Conservation (phyloP, 2,888 invertebrate species). For the Unio delphinus region DNA sequence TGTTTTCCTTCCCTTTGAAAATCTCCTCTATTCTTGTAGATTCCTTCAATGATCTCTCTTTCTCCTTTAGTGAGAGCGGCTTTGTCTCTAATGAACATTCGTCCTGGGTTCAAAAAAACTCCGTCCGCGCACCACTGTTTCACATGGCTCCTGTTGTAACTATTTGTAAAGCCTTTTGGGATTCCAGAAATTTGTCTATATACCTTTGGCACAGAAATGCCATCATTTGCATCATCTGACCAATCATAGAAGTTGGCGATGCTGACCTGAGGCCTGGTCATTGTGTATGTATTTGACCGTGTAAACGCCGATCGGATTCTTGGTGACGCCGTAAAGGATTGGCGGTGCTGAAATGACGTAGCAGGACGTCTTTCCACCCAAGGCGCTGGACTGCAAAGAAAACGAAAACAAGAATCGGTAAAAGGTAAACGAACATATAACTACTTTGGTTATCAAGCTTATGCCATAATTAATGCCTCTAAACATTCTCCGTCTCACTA, state of each 20-base stretch:
- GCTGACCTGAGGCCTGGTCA: constrained; percentile 47
- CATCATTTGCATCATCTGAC: constrained; percentile 37
- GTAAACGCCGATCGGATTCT: constrained; percentile 39
- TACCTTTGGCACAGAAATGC: constrained; percentile 44
- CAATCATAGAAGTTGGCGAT: constrained; percentile 59
- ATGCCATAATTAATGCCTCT: too few species aligned
- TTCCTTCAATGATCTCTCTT: constrained; percentile 60
- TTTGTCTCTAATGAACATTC: constrained; percentile 59
- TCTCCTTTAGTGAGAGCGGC: constrained; percentile 61
- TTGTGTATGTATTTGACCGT: constrained; percentile 31
- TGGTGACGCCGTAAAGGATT: constrained; percentile 45
- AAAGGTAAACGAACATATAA: too few species aligned
- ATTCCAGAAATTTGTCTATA: constrained; percentile 50
- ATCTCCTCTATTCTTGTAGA: constrained; percentile 57
- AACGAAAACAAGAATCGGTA: neutral
- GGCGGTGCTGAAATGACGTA: constrained; percentile 39
- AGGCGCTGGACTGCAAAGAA: constrained; percentile 22
- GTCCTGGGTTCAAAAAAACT: constrained; percentile 41
- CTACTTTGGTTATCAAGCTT: too few species aligned
- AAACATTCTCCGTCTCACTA: too few species aligned
- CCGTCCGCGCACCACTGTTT: constrained; percentile 37
- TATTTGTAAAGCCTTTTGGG: constrained; percentile 19
- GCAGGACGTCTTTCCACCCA: constrained; percentile 31
- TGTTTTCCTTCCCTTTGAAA: constrained; percentile 20
- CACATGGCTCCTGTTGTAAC: constrained; percentile 13